Conservation (phyloP, 1,140 invertebrate genomes). For the Muscidifurax raptorellus region DNA sequence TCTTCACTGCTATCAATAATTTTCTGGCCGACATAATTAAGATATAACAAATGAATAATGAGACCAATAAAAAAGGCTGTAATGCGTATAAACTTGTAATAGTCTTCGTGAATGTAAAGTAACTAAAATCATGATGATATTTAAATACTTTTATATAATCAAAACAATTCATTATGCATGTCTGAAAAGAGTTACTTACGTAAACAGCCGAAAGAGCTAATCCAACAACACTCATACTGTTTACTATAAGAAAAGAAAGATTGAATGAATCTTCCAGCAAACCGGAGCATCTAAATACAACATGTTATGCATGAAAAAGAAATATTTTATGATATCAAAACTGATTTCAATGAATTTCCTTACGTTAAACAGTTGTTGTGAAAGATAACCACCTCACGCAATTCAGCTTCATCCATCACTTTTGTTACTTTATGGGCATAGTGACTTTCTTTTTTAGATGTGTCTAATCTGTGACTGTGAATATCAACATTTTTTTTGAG, state of each 20-base stretch:
- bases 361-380: not conserved
- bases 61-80: not conserved
- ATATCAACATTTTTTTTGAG: not conserved
- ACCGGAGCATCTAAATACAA: not conserved
- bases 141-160: not conserved
- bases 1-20: not conserved
- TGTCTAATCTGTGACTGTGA: not conserved
- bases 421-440: too few relatives aligned
- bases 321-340: not conserved
- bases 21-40: not conserved
- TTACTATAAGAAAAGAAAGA: not conserved
- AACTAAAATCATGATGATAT: not conserved
- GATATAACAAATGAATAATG: not conserved
- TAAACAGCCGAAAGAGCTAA: not conserved
- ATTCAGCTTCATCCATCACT: not conserved
- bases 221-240: not conserved
- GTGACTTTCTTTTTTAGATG: too few relatives aligned
- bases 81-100: not conserved
- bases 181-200: not conserved
- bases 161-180: not conserved
- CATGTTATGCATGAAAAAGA: not conserved
- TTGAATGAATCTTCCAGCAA: not conserved
- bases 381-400: not conserved
- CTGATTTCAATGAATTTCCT: not conserved
- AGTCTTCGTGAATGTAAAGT: not conserved